Base-by-base conservation (phyloP, 2,113 vertebrate species). In the Hymenochirus boettgeri region DNA sequence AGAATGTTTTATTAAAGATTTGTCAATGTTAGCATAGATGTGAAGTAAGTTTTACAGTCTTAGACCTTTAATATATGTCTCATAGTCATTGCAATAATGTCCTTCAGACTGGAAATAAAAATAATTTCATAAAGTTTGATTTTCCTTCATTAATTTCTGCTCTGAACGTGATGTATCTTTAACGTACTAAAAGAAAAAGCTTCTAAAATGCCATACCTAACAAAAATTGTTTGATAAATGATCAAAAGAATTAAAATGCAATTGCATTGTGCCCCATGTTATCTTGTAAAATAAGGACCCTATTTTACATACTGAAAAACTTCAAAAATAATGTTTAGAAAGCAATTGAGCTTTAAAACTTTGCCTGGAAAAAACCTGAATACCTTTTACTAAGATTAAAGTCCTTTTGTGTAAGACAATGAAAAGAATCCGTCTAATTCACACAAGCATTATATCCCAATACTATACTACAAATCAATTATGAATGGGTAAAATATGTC, bases 401-500 rank as follows among this genome's bases (percentile, higher is more conserved):
- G 65, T 18, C 47, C 50, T 53, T 60, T 67, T 60, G 47, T 60
- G 47, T 60, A 67, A 67, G 57, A 67, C 65, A 67, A 60, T 59
- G 56, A 66, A 66, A 67, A 57, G 45, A 33, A 67, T 67, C n/a
- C n/a, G n/a, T n/a, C 47, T 67, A 53, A 60, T 67, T 67, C 65
- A 60, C 65, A 53, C 18, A 27, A 57, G 56, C 57, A 60, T 67
- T 51, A 27, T 67, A 60, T 67, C 57, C 65, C 23, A 35, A 31
- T 45, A 53, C 56, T 25, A 33, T 24, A 67, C 47, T 60, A 13
- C 57, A 59, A 46, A 60, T 67, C 65, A 67, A 60, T 67, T 58
- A 60, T 26, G n/a, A 53, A 50, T 45, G 23, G 65, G 23, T 60
- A 57, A 59, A 60, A 67, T 50, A 67, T 60, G 65, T 53, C 56